A percentile compares a stretch with the other conserved stretches of the same genome.
These are phyloP conservation scores for Pangasianodon gigas DNA, from an alignment of 2,113 vertebrate species.

Conservation along the genomic window DNA sequence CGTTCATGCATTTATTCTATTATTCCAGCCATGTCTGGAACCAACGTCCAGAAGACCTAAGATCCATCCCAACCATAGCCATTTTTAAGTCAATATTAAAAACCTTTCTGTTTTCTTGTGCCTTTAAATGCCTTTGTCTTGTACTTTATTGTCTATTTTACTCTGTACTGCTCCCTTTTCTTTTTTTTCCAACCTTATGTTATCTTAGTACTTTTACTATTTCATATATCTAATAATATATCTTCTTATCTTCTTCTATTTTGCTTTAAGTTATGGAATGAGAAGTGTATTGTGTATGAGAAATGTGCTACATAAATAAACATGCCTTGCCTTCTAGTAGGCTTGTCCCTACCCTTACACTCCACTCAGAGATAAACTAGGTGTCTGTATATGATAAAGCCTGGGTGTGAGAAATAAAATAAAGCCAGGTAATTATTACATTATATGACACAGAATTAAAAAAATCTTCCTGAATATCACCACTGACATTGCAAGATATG, in stretches of 20 bases:
- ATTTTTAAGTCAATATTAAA: background rate
- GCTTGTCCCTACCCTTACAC: background rate
- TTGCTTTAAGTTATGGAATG: background rate
- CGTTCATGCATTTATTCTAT: background rate
- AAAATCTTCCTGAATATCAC: background rate
- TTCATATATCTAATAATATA: background rate
- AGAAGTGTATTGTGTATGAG: no score
- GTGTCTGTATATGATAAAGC: background rate
- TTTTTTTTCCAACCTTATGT: background rate
- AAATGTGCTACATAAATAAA: background rate
- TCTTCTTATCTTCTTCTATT: background rate
- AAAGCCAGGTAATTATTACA: background rate
- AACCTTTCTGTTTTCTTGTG: background rate
- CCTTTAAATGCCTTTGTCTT: background rate
- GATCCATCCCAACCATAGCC: background rate
- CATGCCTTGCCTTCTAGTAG: background rate
- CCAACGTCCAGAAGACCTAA: background rate
- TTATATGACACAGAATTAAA: slow-evolving; percentile 15
- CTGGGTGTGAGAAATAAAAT: background rate
- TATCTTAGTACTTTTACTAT: background rate
- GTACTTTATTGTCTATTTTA: background rate
- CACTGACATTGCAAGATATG: background rate
- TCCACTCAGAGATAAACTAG: background rate
- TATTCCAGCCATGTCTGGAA: background rate
- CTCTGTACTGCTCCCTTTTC: background rate